Conservation (phyloP, 2,888 invertebrate genomes). For the Amiota communis region DNA sequence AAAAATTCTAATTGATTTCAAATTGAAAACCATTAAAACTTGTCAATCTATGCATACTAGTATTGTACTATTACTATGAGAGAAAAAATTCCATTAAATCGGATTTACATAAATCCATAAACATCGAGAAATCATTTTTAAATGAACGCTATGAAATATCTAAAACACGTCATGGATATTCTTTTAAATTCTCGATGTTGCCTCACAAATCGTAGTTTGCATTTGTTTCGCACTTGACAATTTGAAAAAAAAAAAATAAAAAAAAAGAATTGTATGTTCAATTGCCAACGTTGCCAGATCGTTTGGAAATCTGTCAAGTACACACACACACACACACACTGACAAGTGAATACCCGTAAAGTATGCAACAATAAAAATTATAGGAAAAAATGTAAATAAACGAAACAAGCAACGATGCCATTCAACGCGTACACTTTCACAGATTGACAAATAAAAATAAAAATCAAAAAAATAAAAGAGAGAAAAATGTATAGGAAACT, state of each 20-base stretch:
- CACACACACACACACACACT: constrained; percentile 8
- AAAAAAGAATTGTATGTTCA: background rate
- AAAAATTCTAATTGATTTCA: too few species aligned
- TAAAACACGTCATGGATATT: too few species aligned
- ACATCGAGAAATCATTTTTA: constrained; percentile 7
- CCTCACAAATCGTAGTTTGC: background rate
- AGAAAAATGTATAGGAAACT: background rate
- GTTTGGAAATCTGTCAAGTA: constrained; percentile 27
- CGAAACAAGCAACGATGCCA: too few species aligned
- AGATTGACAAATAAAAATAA: too few species aligned
- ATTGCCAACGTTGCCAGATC: constrained; percentile 41
- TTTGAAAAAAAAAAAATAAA: background rate
- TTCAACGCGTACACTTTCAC: too few species aligned
- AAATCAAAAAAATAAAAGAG: background rate
- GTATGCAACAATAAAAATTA: constrained; percentile 6
- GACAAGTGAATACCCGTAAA: background rate
- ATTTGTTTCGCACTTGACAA: constrained; percentile 11
- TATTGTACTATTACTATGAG: too few species aligned
- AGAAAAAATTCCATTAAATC: too few species aligned
- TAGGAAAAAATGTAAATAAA: too few species aligned
- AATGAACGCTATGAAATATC: background rate
- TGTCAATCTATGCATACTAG: too few species aligned
- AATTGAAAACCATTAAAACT: too few species aligned
- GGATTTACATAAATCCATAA: background rate
- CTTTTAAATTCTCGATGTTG: background rate